A percentile compares a stretch with the other conserved stretches of the same genome.
Conservation (phyloP, 2,888 invertebrate species). For the Epirrita christyi region DNA sequence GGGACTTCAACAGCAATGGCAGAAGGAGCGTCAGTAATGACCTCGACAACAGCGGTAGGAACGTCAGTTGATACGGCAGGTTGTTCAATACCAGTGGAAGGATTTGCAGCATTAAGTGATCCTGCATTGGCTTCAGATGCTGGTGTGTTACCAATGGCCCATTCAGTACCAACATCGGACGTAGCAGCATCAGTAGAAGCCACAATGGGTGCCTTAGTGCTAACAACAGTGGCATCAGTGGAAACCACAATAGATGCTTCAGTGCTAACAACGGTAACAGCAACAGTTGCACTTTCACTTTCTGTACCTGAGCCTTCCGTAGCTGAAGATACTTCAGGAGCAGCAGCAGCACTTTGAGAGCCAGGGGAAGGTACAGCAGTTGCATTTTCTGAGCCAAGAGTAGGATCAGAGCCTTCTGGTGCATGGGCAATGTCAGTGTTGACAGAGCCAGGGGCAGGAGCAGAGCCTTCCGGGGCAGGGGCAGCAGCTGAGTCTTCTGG, state of each 20-base stretch:
- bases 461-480: not conserved
- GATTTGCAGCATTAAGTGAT: too few species aligned
- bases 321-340: constrained; percentile 1
- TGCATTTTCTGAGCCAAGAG: too few species aligned
- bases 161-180: constrained; percentile 5
- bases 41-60: constrained; percentile 11
- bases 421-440: not conserved
- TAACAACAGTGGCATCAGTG: not conserved
- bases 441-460: not conserved
- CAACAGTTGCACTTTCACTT: too few species aligned
- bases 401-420: constrained; percentile 3
- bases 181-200: not conserved
- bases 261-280: too few species aligned
- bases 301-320: not conserved
- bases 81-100: constrained; percentile 7
- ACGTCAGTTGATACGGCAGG: constrained; percentile 3
- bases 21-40: constrained; percentile 4
- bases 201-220: not conserved
- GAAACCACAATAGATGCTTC: not conserved
- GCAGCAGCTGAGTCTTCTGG: not conserved
- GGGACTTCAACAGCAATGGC: constrained; percentile 7
- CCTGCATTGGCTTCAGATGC: too few species aligned
- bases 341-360: not conserved
- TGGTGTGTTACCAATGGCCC: too few species aligned
- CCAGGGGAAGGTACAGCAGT: not conserved